Percentiles rank a stretch among this genome's conserved stretches.
Evolutionary conservation across 2,888 invertebrate species (phyloP).

Genomic region (Drosophila merina): DNA sequence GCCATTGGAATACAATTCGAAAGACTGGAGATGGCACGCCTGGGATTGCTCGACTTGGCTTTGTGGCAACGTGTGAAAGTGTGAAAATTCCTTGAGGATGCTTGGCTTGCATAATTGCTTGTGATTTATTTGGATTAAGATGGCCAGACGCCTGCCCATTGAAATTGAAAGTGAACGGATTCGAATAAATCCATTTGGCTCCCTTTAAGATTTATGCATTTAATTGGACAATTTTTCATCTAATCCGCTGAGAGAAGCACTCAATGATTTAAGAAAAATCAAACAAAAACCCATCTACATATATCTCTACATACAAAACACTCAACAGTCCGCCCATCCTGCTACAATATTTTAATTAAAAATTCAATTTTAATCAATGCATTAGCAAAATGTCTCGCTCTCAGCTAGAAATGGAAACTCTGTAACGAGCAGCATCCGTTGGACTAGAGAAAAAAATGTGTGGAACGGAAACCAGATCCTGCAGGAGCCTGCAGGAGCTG

Average conservation of each 20-base stretch:
- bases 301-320: slow-evolving; percentile 11
- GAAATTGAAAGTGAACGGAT: slow-evolving; percentile 65
- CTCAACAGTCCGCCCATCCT: slow-evolving; percentile 21
- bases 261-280: slow-evolving; percentile 38
- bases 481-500: slow-evolving; percentile 34
- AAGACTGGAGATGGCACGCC: slow-evolving; percentile 28
- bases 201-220: slow-evolving; percentile 3
- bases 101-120: slow-evolving; percentile 74
- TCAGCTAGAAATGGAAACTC: slow-evolving; percentile 57
- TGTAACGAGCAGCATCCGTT: slow-evolving; percentile 45
- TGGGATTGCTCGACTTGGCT: slow-evolving; percentile 38
- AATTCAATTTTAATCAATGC: slow-evolving; percentile 83
- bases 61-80: slow-evolving; percentile 71
- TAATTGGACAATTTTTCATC: slow-evolving; percentile 14
- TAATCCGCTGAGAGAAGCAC: slow-evolving; percentile 39
- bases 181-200: not conserved
- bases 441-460: not conserved
- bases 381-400: slow-evolving; percentile 82
- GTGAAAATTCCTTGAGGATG: slow-evolving; percentile 78
- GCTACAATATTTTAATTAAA: slow-evolving; percentile 82
- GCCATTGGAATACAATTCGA: slow-evolving; percentile 8
- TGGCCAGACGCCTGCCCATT: slow-evolving; percentile 9
- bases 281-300: slow-evolving; percentile 32
- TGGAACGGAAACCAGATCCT: slow-evolving; percentile 6
- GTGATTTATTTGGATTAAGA: slow-evolving; percentile 68